Base-by-base conservation (phyloP, 2,797 vertebrate genomes). In the Clarias laeviceps region DNA sequence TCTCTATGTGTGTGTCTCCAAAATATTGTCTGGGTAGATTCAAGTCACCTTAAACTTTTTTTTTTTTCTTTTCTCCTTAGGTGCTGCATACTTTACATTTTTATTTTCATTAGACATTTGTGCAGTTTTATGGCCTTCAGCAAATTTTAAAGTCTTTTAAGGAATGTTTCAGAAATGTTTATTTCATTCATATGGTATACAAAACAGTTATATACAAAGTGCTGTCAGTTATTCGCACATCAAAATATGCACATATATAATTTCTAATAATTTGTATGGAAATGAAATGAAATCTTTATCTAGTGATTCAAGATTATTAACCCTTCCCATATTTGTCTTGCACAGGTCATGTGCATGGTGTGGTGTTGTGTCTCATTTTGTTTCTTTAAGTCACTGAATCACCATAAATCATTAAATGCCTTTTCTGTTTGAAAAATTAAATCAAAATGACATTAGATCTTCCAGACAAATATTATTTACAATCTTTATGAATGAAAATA, bases 131-230 rank as follows among this genome's bases (percentile, higher is more conserved):
- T 62, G 78, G 59, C 22, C 24, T 27, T 79, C 59, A 40, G 22
- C 59, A 0, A 12, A 1, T 59, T 37, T 27, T 24, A 61, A 73
- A 59, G 24, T 57, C 61, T 82, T 32, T 82, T 70, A 50, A 50
- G 40, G 57, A 11, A 37, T 12, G 64, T 84, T 82, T 24, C 22
- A 15, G 50, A 80, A 73, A 54, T 0, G 18, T 84, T 88, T 83
- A 89, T 90, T 90, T 89, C 57, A 80, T 88, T 87, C 85, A 82
- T 82, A 84, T 77, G 62, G 73, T 61, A 72, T 83, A 86, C 40
- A 87, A 87, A 88, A 54, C 78, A 66, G 17, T 5, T 27, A 84
- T 91, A 59, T 88, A 91, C 90, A 91, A 90, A 88, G 84, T 91
- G 84, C 87, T 78, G 27, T 59, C 29, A 59, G 74, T 59, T 59